These are phyloP conservation scores for Enteromius viviparus DNA, from an alignment of 2,797 vertebrate genomes.

Conservation along the genomic window DNA sequence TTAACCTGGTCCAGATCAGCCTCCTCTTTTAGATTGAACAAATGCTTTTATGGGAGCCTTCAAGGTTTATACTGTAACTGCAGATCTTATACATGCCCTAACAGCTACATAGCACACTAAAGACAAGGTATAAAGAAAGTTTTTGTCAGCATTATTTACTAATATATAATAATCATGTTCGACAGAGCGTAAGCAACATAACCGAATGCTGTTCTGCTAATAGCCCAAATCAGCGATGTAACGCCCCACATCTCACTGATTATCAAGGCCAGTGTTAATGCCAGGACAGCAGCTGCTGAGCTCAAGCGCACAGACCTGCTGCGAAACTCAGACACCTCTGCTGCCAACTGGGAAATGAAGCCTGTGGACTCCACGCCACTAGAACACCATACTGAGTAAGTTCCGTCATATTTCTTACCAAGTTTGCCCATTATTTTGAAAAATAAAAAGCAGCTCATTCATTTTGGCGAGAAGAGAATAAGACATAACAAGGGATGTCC, in stretches of 20 bases:
- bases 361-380: conserved; percentile 11
- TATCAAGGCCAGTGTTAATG: conserved; percentile 75
- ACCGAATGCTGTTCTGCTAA: conserved; percentile 45
- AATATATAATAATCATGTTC: not conserved
- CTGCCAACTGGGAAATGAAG: conserved; percentile 50
- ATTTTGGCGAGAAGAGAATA: conserved; percentile 26
- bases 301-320: conserved; percentile 73
- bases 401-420: conserved; percentile 20
- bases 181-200: conserved; percentile 12
- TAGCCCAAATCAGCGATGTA: conserved; percentile 50
- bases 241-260: conserved; percentile 57
- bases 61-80: too few relatives aligned
- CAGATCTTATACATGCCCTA: too few relatives aligned
- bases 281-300: conserved; percentile 77
- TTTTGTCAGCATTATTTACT: not conserved
- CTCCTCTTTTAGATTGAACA: too few relatives aligned
- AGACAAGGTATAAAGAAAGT: too few relatives aligned
- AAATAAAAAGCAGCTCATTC: conserved; percentile 23
- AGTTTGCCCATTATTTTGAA: conserved; percentile 28
- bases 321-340: conserved; percentile 66
- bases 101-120: too few relatives aligned
- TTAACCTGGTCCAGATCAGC: too few relatives aligned
- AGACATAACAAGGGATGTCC: conserved; percentile 38
- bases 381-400: conserved; percentile 9
- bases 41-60: too few relatives aligned